Base-by-base conservation (phyloP, 2,888 invertebrate genomes). In the Ectobius pallidus region DNA sequence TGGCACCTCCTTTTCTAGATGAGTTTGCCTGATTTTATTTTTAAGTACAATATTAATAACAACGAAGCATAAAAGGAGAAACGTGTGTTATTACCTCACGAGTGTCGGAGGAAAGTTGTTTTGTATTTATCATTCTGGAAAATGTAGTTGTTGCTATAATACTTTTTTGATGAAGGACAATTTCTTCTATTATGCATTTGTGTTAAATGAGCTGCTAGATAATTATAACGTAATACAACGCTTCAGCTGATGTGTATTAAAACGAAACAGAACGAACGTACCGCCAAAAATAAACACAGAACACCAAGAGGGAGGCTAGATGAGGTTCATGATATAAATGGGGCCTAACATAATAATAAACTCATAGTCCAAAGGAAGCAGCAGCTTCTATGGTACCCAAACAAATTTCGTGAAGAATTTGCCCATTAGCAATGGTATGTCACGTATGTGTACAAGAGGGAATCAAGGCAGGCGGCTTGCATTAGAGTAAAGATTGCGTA, bases 371-470 rank as follows among this genome's bases (percentile, higher is more conserved):
- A 14, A 2, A 2, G 16, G 6, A n/a, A 34, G 18, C 39, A 22
- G 20, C 18, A 25, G 46, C 11, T 42, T 34, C 34, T 14, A 20
- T 42, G 39, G 27, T 18, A 16, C 65, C 65, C 44, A 65, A 69
- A 71, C 65, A 49, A 65, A 72, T 72, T 72, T 68, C 72, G 65
- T 70, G 52, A 74, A 72, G 74, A 74, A 74, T 74, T 71, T 74
- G 62, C 62, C 74, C 72, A 74, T 74, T 74, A 74, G 55, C 27
- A 61, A 52, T 69, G 72, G 74, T 65, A 74, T 74, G 74, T 55
- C 63, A 72, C 61, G 74, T 71, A 74, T 74, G 74, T 67, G 34
- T 6, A 34, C 34, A 34, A 34, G 34, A 34, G 34, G 14, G 61
- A 32, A 11, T 25, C 25, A 20, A 7, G 25, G 58, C 39, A 39